Evolutionary conservation across 1,140 invertebrate genomes (phyloP).

Genomic region (Popillia japonica): DNA sequence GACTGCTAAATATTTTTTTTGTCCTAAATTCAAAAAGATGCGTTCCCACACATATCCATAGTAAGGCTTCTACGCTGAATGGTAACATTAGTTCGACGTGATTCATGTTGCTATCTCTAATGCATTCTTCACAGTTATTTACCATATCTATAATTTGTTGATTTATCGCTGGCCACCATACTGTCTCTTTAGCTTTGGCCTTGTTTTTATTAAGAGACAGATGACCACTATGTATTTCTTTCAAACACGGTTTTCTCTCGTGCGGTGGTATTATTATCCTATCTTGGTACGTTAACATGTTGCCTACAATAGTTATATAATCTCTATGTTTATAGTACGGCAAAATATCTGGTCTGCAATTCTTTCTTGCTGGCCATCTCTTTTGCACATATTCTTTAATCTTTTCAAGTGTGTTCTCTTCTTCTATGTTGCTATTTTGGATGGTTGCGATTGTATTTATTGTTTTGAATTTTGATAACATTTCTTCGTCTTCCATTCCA

Average conservation of each 20-base stretch:
- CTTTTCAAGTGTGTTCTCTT: not conserved
- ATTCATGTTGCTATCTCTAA: not conserved
- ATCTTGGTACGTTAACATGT: too few species aligned
- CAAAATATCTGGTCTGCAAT: not conserved
- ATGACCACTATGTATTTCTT: slow-evolving; percentile 14
- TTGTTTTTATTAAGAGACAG: slow-evolving; percentile 25
- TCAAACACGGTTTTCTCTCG: not conserved
- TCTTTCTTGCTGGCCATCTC: not conserved
- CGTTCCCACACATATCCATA: slow-evolving; percentile 25
- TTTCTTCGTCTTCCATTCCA: not conserved
- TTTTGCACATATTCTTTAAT: not conserved
- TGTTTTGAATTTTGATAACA: not conserved
- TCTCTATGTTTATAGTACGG: slow-evolving; percentile 1
- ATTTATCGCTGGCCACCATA: slow-evolving; percentile 36
- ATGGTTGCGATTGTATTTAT: not conserved
- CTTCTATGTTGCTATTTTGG: not conserved
- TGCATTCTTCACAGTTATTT: slow-evolving; percentile 26
- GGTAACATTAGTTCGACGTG: slow-evolving; percentile 15
- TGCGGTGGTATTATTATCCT: too few species aligned
- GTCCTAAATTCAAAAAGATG: slow-evolving; percentile 18
- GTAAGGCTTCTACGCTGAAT: slow-evolving; percentile 10
- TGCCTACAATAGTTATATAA: not conserved
- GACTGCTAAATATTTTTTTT: slow-evolving; percentile 9
- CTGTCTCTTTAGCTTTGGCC: not conserved
- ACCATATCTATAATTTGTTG: not conserved